Base-by-base conservation (phyloP, 2,888 invertebrate genomes). In the Salpingus planirostris region DNA sequence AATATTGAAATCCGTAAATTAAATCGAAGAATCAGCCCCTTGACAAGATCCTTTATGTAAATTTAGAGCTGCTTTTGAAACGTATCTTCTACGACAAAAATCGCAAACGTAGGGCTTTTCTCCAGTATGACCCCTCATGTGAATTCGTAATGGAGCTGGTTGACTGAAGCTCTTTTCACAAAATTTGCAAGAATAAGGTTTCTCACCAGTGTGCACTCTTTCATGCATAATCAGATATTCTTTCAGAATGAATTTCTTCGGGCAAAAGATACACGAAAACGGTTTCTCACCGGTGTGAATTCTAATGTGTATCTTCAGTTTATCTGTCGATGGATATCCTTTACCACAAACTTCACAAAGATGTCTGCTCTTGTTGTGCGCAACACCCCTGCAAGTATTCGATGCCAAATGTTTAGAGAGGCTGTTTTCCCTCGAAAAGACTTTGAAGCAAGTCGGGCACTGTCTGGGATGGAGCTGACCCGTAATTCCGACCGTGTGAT, bases 161-260 rank as follows among this genome's bases (percentile, higher is more conserved):
- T 75, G 75, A 31, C 68, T 70, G 62, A 76, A 76, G 21, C 71
- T 70, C 57, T 76, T 76, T n/a, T 71, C 71, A 59, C 76, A 76
- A 54, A 69, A 67, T 39, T 69, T 62, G 56, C 76, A 76, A 36
- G 69, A 67, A 59, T 74, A 72, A 18, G 76, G 76, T 57, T 73
- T 73, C 59, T 75, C 75, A 0, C 75, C 75, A 1, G 70, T 71
- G 59, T 76, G 76, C 28, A 73, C 72, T 24, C 75, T 65, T 60
- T 74, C 73, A 62, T 76, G 76, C 46, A 74, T 60, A 12, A 71
- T 70, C 45, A 76, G 57, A 59, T 74, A 57, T 32, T 59, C 57
- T 11, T 46, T 44, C 29, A 58, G 59, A 8, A 55, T 60, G 29
- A 62, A 62, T 29, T 54, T 51, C 35, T 62, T 62, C 28, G 46